Conservation (phyloP, 2,113 vertebrate species). For the Oreocharis arfaki region DNA sequence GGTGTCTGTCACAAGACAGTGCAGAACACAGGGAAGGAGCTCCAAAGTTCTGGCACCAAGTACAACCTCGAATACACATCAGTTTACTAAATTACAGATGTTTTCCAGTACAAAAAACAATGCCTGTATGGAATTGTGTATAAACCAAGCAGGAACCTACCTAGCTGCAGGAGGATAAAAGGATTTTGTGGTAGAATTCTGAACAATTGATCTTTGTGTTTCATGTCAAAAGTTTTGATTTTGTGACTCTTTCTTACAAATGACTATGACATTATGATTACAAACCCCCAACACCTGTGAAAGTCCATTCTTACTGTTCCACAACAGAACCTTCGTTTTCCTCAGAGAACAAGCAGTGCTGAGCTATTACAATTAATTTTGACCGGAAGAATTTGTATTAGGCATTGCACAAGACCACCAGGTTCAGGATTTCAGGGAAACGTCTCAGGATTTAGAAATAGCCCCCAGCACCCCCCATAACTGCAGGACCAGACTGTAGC, state of each 20-base stretch:
- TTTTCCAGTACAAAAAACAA: not conserved
- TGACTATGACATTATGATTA: not conserved
- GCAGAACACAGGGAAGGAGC: not conserved
- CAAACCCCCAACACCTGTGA: not conserved
- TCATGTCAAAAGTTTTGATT: not conserved
- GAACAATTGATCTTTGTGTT: not conserved
- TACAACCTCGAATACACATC: accelerated
- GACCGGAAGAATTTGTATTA: not conserved
- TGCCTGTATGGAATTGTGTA: accelerated
- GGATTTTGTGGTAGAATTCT: no score
- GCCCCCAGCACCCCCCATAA: not conserved
- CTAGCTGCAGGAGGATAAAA: not conserved
- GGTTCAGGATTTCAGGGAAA: not conserved
- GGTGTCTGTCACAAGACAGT: accelerated
- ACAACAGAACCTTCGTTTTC: not conserved
- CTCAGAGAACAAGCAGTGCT: not conserved
- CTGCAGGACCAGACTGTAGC: not conserved
- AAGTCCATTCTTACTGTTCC: not conserved
- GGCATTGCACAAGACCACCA: not conserved
- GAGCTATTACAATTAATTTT: not conserved
- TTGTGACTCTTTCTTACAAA: not conserved
- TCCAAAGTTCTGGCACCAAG: not conserved
- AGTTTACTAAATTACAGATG: not conserved
- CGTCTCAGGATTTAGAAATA: not conserved
- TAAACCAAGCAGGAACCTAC: accelerated